phyloP scores from a whole-genome alignment of 2,888 invertebrate genomes.

The Hecatera dysodea region DNA sequence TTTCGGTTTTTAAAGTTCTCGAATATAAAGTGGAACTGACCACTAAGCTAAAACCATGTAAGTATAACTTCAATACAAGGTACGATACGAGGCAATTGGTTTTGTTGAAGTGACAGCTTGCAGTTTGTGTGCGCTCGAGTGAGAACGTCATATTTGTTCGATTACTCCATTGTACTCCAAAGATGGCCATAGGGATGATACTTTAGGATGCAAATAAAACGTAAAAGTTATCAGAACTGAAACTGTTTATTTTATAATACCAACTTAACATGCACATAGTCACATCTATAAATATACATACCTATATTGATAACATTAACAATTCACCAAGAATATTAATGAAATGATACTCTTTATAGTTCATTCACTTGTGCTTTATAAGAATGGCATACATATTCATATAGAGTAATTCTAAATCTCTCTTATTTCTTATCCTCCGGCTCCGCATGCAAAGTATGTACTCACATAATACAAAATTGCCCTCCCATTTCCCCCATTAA shows the following conservation, averaged over 20 bases:
- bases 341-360: not conserved
- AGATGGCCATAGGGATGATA: not conserved
- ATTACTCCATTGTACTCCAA: not conserved
- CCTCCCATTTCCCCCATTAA: too few species aligned
- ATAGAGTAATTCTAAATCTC: not conserved
- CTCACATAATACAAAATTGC: too few species aligned
- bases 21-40: too few species aligned
- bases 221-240: not conserved
- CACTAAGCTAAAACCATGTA: too few species aligned
- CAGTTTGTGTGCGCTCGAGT: not conserved
- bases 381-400: not conserved
- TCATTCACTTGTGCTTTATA: not conserved
- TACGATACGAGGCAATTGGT: not conserved
- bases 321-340: too few species aligned
- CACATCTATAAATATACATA: not conserved
- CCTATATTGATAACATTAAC: not conserved
- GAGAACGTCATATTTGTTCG: too few species aligned
- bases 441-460: not conserved
- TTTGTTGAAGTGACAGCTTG: not conserved
- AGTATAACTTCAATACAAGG: too few species aligned
- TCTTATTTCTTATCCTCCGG: not conserved
- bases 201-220: constrained; percentile 18
- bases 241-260: constrained; percentile 30
- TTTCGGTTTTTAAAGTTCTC: too few species aligned
- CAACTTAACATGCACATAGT: not conserved